Evolutionary conservation across 2,113 vertebrate genomes (phyloP).

Genomic region (Antennarius striatus): DNA sequence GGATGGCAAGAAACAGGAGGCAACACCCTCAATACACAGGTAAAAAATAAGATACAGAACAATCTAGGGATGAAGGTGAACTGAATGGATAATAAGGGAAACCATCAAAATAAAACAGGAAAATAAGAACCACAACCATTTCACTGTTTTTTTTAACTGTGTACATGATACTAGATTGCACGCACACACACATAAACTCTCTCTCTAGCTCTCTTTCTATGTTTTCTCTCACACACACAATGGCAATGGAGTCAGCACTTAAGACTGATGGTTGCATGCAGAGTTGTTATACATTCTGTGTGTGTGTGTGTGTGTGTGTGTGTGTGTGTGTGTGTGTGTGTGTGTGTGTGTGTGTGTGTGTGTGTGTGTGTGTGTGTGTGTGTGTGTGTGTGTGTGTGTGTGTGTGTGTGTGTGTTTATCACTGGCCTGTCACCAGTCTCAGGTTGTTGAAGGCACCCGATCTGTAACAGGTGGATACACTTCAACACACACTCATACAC

Average conservation of each 20-base stretch:
- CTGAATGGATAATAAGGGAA: no score
- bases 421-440: no score
- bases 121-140: no score
- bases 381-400: slow-evolving; percentile 55
- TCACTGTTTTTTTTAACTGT: no score
- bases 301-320: slow-evolving; percentile 45
- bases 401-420: slow-evolving; percentile 54
- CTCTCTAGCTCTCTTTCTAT: no score
- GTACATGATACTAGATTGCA: neutral
- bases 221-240: neutral
- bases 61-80: no score
- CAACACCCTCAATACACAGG: no score
- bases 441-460: no score
- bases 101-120: no score
- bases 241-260: slow-evolving; percentile 18
- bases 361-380: neutral
- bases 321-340: slow-evolving; percentile 22
- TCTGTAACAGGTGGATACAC: no score
- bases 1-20: no score
- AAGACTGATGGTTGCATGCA: slow-evolving; percentile 54
- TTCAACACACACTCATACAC: slow-evolving; percentile 13
- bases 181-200: neutral
- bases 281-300: slow-evolving; percentile 65
- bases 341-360: slow-evolving; percentile 66
- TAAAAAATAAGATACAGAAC: no score